phyloP scores from a whole-genome alignment of 2,888 invertebrate genomes.

The Idaea biselata region DNA sequence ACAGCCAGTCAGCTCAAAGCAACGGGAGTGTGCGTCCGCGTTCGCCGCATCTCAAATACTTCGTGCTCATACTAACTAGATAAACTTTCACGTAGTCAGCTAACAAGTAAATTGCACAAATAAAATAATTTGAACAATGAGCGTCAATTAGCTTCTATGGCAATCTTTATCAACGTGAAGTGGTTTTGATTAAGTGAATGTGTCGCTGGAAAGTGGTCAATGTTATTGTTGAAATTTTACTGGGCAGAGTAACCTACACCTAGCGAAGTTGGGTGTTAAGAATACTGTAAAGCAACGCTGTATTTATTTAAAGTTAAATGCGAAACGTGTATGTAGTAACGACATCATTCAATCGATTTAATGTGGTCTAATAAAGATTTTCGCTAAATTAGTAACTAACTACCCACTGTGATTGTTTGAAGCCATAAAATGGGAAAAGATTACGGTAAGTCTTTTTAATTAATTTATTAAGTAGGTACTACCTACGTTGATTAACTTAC shows the following conservation, averaged over 20 bases:
- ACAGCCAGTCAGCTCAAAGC: constrained; percentile 4
- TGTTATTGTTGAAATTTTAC: background rate
- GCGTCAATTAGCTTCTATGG: background rate
- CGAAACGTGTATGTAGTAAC: background rate
- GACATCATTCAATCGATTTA: background rate
- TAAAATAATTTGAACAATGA: constrained; percentile 5
- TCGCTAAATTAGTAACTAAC: constrained; percentile 6
- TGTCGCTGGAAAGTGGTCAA: background rate
- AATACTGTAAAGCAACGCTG: background rate
- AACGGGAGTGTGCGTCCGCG: background rate
- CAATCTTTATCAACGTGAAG: background rate
- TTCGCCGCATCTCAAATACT: background rate
- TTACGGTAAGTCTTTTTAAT: constrained; percentile 49
- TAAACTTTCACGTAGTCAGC: constrained; percentile 11
- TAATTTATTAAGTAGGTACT: background rate
- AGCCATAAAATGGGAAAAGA: constrained; percentile 54
- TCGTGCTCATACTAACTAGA: background rate
- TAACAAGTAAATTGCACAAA: constrained; percentile 7
- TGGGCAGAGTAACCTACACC: background rate
- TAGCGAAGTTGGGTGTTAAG: background rate
- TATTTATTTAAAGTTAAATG: background rate
- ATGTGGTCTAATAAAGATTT: background rate
- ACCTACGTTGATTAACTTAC: background rate
- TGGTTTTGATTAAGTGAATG: no score
- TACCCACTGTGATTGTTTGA: background rate